Conservation (phyloP, 2,113 vertebrate genomes). For the Mionectes macconnelli region DNA sequence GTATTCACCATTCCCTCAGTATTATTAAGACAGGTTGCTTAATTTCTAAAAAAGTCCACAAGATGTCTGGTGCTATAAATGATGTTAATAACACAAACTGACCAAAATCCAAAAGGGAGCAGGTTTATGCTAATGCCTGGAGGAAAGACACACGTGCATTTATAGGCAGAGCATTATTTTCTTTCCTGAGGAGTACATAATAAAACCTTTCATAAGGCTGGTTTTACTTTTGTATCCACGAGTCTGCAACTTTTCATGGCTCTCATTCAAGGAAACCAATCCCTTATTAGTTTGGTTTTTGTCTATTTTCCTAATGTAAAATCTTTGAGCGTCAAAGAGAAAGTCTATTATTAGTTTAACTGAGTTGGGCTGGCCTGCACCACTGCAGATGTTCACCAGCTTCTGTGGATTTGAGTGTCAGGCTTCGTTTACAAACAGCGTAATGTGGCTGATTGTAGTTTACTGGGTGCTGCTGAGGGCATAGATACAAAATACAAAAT, state of each 20-base stretch:
- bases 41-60: neutral
- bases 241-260: neutral
- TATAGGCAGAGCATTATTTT: neutral
- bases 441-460: neutral
- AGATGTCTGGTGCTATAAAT: neutral
- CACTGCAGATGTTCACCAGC: neutral
- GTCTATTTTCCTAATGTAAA: neutral
- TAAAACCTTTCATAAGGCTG: neutral
- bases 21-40: neutral
- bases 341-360: neutral
- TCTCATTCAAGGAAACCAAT: neutral
- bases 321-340: neutral
- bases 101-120: neutral
- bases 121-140: neutral
- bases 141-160: neutral
- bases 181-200: neutral
- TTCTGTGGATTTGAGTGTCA: neutral
- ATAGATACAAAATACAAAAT: neutral
- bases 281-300: neutral
- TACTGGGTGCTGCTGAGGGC: neutral
- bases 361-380: neutral
- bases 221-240: neutral
- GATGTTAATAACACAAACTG: neutral
- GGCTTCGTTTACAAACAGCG: neutral
- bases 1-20: neutral